Evolutionary conservation across 2,888 invertebrate species (phyloP), one percentile per base, ranked within the genome.

Genomic region (Acanthacorydalis orientalis): DNA sequence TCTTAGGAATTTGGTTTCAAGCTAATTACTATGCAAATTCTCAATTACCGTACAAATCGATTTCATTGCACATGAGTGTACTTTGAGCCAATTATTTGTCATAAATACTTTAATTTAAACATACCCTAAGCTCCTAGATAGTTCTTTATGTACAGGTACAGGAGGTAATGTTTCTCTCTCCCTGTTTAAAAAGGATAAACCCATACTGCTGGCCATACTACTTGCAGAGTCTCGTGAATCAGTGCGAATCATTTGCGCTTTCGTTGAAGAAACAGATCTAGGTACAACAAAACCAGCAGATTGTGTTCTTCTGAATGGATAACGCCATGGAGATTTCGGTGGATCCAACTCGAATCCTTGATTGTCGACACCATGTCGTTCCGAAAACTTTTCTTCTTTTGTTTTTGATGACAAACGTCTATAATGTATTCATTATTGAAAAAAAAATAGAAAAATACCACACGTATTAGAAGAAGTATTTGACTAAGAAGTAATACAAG

Each of bases 311-410:
- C 68, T 62, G 50, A 72, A 69, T 1, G 82, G 80, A 62, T 83
- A 83, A 55, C 79, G 72, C 84, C 83, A 84, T 1, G 83, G 80
- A 32, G 82, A 78, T 62, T 84, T 84, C 1, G 83, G 80, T 2
- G 65, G 70, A 56, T 78, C 77, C 59, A 65, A 70, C 57, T 82
- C 81, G 60, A 78, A 84, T 35, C 73, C 81, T 46, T 77, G 77
- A 59, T 83, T 84, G 53, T 82, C 79, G 3, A 77, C 66, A 0
- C 80, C 80, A 23, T 71, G 63, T 45, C 57, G 54, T 55, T 57
- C 63, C 14, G 60, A 56, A 33, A 54, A 52, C 52, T 60, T 61
- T 51, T 65, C 65, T 45, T 80, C 79, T 9, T 76, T 70, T 7
- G 78, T 79, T 61, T 82, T 83, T 4, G 82, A 83, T 39, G 82